Evolutionary conservation across 2,113 vertebrate species (phyloP).

Genomic region (Upupa epops): DNA sequence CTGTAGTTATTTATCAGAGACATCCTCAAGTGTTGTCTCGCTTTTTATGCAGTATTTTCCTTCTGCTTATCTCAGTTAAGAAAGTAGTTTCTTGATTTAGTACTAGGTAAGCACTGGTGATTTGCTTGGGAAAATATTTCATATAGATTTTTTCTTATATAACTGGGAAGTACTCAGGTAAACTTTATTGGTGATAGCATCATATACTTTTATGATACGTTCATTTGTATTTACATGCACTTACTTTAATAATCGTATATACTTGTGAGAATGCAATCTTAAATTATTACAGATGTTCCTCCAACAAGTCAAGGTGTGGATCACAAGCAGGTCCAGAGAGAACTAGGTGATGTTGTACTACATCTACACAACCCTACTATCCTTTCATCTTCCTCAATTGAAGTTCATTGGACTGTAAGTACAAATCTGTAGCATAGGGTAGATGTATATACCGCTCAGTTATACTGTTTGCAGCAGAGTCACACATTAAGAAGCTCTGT

Average conservation of each 20-base stretch:
- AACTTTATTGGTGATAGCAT: neutral
- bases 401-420: constrained; percentile 99
- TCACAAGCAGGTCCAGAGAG: constrained; percentile 96
- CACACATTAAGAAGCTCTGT: neutral
- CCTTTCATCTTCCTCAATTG: constrained; percentile 94
- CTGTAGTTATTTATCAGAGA: neutral
- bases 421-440: neutral
- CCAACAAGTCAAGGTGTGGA: constrained; percentile 97
- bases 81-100: neutral
- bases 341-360: constrained; percentile 90
- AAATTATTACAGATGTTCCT: constrained; percentile 84
- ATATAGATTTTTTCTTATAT: neutral
- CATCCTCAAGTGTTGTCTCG: neutral
- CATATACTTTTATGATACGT: neutral
- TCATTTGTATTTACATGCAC: neutral
- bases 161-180: neutral
- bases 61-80: neutral
- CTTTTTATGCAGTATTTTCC: neutral
- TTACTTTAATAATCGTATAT: neutral
- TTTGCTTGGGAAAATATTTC: neutral
- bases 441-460: neutral
- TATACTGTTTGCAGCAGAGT: neutral
- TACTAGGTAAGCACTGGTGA: neutral
- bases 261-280: constrained; percentile 6
- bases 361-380: constrained; percentile 97